Evolutionary conservation across 2,888 invertebrate genomes (phyloP).

Genomic region (Drosophila rellima): DNA sequence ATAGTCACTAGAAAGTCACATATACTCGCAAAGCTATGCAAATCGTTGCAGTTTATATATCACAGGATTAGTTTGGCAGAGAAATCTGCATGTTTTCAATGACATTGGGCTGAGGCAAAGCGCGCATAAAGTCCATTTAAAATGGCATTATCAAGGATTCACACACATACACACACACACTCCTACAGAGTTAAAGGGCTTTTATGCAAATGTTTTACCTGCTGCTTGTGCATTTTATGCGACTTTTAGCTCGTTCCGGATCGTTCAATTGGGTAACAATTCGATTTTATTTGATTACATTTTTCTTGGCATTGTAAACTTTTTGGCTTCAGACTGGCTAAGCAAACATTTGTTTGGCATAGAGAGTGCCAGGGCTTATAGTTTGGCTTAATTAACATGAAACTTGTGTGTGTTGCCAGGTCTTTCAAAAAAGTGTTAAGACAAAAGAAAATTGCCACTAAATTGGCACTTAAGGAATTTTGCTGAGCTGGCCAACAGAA

Average conservation of each 20-base stretch:
- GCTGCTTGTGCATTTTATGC: constrained; percentile 69
- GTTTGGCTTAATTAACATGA: constrained; percentile 72
- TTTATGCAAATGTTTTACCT: constrained; percentile 68
- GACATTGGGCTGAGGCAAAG: constrained; percentile 64
- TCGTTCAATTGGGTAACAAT: constrained; percentile 69
- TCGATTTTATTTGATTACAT: constrained; percentile 75
- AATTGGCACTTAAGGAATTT: constrained; percentile 78
- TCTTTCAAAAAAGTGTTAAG: constrained; percentile 64
- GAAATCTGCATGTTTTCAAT: constrained; percentile 68
- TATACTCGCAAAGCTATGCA: constrained; percentile 43
- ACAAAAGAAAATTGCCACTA: constrained; percentile 78
- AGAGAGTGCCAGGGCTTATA: constrained; percentile 38
- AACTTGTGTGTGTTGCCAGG: constrained; percentile 56
- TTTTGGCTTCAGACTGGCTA: constrained; percentile 30
- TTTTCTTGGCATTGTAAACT: constrained; percentile 29
- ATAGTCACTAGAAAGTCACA: constrained; percentile 12
- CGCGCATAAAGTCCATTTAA: constrained; percentile 73
- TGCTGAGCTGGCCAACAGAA: constrained; percentile 61
- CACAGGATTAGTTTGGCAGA: constrained; percentile 56
- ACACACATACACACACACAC: constrained; percentile 9
- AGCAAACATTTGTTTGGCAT: constrained; percentile 60
- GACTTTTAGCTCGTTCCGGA: constrained; percentile 23
- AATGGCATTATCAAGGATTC: constrained; percentile 63
- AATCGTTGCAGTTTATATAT: constrained; percentile 59
- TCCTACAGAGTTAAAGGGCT: constrained; percentile 13